phyloP scores from a whole-genome alignment of 2,888 invertebrate species.

The Himalopsyche japonica region DNA sequence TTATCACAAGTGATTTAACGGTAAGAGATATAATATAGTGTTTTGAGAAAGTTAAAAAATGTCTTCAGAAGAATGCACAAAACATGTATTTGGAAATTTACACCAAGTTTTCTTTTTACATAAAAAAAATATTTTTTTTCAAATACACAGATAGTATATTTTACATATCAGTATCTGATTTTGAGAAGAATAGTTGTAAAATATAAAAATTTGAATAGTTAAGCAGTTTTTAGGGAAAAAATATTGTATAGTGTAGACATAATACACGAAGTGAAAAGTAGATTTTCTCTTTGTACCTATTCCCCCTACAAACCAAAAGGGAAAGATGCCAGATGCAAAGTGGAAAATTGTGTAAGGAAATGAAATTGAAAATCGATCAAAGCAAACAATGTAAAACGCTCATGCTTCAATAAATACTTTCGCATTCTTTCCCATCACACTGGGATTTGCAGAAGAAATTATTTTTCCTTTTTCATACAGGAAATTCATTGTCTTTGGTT shows the following conservation, averaged over 20 bases:
- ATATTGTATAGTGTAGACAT: not conserved
- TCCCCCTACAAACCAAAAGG: not conserved
- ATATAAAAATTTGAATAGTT: no score
- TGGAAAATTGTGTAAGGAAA: conserved; percentile 38
- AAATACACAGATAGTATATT: no score
- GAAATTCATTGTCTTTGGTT: not conserved
- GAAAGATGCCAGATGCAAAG: conserved; percentile 25
- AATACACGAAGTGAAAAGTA: not conserved
- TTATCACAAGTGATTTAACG: no score
- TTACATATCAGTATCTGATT: no score
- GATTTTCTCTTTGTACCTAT: not conserved
- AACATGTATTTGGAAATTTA: no score
- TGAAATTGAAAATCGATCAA: conserved; percentile 37
- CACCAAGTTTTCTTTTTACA: no score
- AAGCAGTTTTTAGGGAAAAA: no score
- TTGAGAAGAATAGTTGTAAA: no score
- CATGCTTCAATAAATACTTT: conserved; percentile 6
- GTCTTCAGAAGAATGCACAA: no score
- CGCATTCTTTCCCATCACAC: conserved; percentile 5
- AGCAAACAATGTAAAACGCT: conserved; percentile 3
- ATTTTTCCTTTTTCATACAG: not conserved
- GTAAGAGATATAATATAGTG: no score
- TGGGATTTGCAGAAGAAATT: conserved; percentile 6
- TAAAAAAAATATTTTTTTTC: no score
- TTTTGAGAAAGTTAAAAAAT: no score